These are phyloP conservation scores for Heliocidaris erythrogramma DNA, from an alignment of 35 echinoderm and acorn worm genomes.

Conservation along the genomic window DNA sequence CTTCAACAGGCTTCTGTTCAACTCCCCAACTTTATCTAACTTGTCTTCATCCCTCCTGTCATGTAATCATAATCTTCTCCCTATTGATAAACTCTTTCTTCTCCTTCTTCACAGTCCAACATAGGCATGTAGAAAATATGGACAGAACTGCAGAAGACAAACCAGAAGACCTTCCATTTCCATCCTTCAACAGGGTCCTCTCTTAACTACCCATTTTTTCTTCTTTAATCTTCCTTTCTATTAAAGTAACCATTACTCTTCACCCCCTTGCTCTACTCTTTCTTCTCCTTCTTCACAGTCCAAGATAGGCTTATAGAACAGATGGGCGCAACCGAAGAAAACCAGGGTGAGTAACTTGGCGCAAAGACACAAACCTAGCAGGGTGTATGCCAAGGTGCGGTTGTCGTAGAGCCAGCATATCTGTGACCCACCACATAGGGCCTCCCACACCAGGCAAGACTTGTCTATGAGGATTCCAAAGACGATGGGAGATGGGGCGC, in stretches of 20 bases:
- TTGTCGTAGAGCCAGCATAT: constrained; percentile 59
- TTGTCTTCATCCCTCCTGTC: no score
- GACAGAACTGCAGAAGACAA: no score
- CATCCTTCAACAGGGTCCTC: no score
- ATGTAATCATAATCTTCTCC: no score
- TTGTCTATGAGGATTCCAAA: constrained; percentile 43
- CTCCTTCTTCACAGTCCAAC: no score
- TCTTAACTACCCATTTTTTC: background rate
- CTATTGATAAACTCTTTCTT: no score
- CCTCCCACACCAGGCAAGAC: constrained; percentile 43
- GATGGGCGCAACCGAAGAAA: constrained; percentile 6
- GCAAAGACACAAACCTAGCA: background rate
- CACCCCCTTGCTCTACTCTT: background rate
- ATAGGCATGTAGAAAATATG: no score
- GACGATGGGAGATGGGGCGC: constrained; percentile 37
- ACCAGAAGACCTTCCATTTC: no score
- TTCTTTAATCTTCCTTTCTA: background rate
- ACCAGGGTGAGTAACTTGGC: background rate
- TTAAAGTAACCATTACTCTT: background rate
- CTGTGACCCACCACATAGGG: constrained; percentile 10
- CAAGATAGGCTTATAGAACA: background rate
- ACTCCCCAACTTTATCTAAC: no score
- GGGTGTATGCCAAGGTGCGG: constrained; percentile 28
- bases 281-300: background rate
- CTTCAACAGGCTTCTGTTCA: no score